phyloP scores from a whole-genome alignment of 2,888 invertebrate genomes.

The Cremastobaeus sp. region DNA sequence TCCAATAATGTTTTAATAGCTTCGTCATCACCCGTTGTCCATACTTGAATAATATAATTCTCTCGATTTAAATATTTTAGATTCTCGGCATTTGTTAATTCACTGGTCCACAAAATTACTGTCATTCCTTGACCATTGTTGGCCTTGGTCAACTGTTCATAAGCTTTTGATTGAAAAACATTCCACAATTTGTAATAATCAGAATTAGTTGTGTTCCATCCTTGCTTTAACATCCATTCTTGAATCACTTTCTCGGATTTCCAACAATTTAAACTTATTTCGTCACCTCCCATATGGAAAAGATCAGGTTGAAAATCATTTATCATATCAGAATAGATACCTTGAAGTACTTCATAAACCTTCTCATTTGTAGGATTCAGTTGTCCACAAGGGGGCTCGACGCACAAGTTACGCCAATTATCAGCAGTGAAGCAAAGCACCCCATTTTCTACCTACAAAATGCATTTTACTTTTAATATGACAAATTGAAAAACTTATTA shows the following conservation, averaged over 20 bases:
- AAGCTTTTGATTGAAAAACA: constrained; percentile 84
- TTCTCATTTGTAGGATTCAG: constrained; percentile 86
- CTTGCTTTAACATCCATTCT: constrained; percentile 83
- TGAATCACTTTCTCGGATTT: constrained; percentile 84
- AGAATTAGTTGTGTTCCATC: constrained; percentile 81
- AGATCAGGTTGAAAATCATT: constrained; percentile 85
- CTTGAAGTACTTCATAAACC: constrained; percentile 84
- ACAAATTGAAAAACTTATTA: no score
- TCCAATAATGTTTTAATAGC: constrained; percentile 84
- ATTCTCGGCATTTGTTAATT: constrained; percentile 84
- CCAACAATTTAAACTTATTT: constrained; percentile 87
- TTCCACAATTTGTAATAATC: constrained; percentile 74
- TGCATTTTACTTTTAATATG: no score
- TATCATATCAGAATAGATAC: constrained; percentile 88
- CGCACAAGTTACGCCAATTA: constrained; percentile 85
- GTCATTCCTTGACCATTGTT: constrained; percentile 81
- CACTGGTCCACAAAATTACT: constrained; percentile 89
- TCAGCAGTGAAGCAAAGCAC: constrained; percentile 81
- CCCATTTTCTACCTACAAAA: no score
- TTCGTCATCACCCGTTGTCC: constrained; percentile 85
- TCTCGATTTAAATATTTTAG: constrained; percentile 84
- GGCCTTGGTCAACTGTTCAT: constrained; percentile 80
- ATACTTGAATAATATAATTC: constrained; percentile 90
- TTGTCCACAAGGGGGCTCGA: constrained; percentile 92
- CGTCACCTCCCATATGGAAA: constrained; percentile 94